These are phyloP conservation scores for Sitobion miscanthi DNA, from an alignment of 1,140 invertebrate genomes.

Conservation along the genomic window DNA sequence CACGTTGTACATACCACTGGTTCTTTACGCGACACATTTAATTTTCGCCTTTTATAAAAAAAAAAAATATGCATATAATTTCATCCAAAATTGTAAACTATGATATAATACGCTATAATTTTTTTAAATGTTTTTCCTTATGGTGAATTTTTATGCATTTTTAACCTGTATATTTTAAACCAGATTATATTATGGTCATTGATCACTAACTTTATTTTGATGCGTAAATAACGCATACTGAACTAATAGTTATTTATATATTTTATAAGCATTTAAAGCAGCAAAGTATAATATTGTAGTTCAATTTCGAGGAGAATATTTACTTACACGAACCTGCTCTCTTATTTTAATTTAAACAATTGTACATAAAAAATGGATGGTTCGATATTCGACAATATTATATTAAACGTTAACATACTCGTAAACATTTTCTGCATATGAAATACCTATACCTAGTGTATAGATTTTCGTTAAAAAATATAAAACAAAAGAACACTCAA, in stretches of 20 bases:
- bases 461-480: neutral
- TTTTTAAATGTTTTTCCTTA: too few relatives aligned
- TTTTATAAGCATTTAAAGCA: neutral
- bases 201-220: neutral
- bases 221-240: neutral
- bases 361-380: neutral
- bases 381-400: neutral
- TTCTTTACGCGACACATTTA: too few relatives aligned
- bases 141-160: too few relatives aligned
- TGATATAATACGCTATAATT: too few relatives aligned
- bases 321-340: neutral
- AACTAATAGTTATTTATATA: neutral
- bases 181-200: too few relatives aligned
- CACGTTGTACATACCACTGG: too few relatives aligned
- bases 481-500: neutral
- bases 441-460: neutral
- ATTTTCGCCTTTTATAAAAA: too few relatives aligned
- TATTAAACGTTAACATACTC: neutral
- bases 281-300: neutral
- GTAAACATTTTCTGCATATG: neutral
- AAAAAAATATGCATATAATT: too few relatives aligned
- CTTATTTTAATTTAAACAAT: neutral
- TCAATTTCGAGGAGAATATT: too few relatives aligned
- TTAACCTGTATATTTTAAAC: too few relatives aligned
- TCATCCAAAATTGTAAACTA: too few relatives aligned